Evolutionary conservation across 2,888 invertebrate species (phyloP), one percentile per base, ranked within the genome.

Genomic region (Archaeoteleia sp.): DNA sequence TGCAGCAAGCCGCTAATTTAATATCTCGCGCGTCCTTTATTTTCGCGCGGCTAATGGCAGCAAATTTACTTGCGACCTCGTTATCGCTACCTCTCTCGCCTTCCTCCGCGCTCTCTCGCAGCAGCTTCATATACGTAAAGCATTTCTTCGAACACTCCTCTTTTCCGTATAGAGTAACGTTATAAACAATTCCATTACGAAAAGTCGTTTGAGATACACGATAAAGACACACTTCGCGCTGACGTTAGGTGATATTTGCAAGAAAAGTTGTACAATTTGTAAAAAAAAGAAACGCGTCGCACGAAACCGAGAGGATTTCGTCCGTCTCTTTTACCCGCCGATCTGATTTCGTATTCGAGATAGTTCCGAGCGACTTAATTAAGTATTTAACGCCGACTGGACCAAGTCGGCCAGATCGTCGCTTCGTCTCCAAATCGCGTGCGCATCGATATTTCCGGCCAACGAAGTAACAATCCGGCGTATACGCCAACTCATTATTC

Each of bases 41-140:
- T 82, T 81, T 80, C 81, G 76, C 78, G 71, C 78, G 74, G 79
- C 81, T 83, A 83, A 83, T 82, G 82, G 82, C 81, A 79, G 81
- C 81, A 79, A 82, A 82, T 83, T 82, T 82, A 83, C 81, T 80
- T 78, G 77, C 74, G 67, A 76, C 73, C 74, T 77, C 78, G 76
- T 82, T 82, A 82, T 82, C 82, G 72, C 66, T 57, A 55, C 54
- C 60, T 67, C 65, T 35, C 55, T 42, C 45, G 35, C 40, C 32
- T 39, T 23, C 40, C 34, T 58, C 43, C 34, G 34, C 58, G 23
- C 32, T 43, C 17, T 53, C 35, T 6, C 39, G 25, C 15, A 1
- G 7, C 43, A 4, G 25, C n/a, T 48, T 34, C 34, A 20, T 20
- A 5, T 30, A 45, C 45, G 32, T 15, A 30, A 30, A 32, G 20